Conservation (phyloP, 2,797 vertebrate genomes). For the Taenioides sp. region DNA sequence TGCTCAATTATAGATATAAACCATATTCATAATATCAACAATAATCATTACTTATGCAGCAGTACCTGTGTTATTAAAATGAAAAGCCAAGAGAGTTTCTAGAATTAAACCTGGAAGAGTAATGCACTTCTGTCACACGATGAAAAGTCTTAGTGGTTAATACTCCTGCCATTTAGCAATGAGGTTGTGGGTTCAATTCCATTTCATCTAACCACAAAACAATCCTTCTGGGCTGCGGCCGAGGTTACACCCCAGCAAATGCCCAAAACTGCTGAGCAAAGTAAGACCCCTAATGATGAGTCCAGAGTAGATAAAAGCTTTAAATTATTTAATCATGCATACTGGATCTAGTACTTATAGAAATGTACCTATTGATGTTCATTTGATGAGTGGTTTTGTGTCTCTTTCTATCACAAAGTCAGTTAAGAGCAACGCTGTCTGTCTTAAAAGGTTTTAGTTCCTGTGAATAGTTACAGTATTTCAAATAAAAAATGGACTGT, state of each 20-base stretch:
- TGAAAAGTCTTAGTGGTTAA: background rate
- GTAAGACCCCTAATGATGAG: background rate
- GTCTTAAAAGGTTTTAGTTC: conserved; percentile 32
- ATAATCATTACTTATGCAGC: background rate
- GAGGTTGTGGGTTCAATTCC: no score
- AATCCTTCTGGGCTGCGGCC: background rate
- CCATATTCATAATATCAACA: background rate
- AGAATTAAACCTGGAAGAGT: background rate
- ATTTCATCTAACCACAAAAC: background rate
- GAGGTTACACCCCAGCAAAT: background rate
- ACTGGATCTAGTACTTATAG: background rate
- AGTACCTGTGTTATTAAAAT: background rate
- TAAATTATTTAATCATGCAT: background rate
- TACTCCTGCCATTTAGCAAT: background rate
- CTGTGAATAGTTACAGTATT: conserved; percentile 39
- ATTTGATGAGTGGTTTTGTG: background rate
- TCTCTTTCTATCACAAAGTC: conserved; percentile 10
- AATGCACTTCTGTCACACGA: background rate
- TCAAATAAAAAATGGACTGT: conserved; percentile 33
- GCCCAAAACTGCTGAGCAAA: background rate
- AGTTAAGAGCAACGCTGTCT: conserved; percentile 2
- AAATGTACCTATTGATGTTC: background rate
- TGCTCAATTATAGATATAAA: conserved; percentile 43
- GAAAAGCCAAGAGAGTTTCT: background rate
- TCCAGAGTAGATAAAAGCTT: background rate